A percentile compares a stretch with the other conserved stretches of the same genome.
phyloP scores from a whole-genome alignment of 2,888 invertebrate genomes.

The Caenorhabditis sp. region DNA sequence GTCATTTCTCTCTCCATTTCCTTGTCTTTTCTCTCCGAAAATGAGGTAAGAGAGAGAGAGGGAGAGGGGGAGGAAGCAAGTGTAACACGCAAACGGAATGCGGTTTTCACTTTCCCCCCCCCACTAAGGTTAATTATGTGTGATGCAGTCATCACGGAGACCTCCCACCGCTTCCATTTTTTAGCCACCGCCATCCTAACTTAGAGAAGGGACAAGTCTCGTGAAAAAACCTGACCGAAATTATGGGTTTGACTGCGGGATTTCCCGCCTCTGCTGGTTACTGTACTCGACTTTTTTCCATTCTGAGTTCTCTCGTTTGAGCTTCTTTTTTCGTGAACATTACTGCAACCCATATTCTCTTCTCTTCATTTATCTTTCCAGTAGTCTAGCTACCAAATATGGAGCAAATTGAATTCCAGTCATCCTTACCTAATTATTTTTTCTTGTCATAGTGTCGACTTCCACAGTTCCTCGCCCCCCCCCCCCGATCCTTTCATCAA shows the following conservation, averaged over 20 bases:
- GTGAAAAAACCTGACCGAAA: slow-evolving; percentile 84
- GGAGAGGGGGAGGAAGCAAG: neutral
- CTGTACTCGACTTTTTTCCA: neutral
- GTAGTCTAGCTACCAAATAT: too few relatives aligned
- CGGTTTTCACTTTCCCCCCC: slow-evolving; percentile 15
- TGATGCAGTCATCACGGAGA: slow-evolving; percentile 17
- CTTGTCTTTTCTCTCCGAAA: too few relatives aligned
- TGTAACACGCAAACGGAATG: slow-evolving; percentile 18
- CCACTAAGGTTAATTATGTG: slow-evolving; percentile 29
- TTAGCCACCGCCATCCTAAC: slow-evolving; percentile 44
- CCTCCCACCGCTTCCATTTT: slow-evolving; percentile 30
- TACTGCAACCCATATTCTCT: too few relatives aligned
- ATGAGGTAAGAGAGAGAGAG: neutral
- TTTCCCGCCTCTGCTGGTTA: neutral
- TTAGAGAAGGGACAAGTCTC: slow-evolving; percentile 11
- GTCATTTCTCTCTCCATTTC: neutral
- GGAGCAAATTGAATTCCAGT: too few relatives aligned
- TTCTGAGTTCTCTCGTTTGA: too few relatives aligned
- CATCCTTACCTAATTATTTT: too few relatives aligned
- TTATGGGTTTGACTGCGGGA: neutral
- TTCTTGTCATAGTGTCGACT: too few relatives aligned
- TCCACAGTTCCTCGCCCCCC: too few relatives aligned
- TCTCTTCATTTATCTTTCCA: too few relatives aligned
- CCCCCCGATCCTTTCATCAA: too few relatives aligned
- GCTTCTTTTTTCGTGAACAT: too few relatives aligned